Percentiles rank a stretch among this genome's conserved stretches.
These are phyloP conservation scores for Melanotaenia trifasciata DNA, from an alignment of 2,797 vertebrate genomes.

Conservation along the genomic window DNA sequence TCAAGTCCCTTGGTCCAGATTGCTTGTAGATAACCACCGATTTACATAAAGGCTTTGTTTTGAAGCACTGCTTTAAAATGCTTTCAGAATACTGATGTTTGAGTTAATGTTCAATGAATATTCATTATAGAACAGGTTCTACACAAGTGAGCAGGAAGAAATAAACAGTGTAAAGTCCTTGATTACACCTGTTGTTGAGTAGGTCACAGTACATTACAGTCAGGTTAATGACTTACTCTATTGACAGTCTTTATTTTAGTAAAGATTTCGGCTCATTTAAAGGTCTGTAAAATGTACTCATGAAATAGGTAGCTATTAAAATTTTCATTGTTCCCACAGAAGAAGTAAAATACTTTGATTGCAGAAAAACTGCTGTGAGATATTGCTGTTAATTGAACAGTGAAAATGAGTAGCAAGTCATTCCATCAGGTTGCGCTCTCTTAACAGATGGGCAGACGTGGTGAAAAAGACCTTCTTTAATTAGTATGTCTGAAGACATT, in stretches of 20 bases:
- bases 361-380: constrained; percentile 49
- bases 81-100: constrained; percentile 73
- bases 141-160: constrained; percentile 55
- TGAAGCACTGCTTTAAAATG: constrained; percentile 62
- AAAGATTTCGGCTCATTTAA: constrained; percentile 49
- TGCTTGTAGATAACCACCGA: constrained; percentile 71
- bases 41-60: constrained; percentile 77
- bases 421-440: constrained; percentile 82
- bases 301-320: constrained; percentile 47
- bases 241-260: constrained; percentile 31
- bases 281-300: constrained; percentile 58
- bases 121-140: constrained; percentile 63
- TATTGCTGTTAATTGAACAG: constrained; percentile 68
- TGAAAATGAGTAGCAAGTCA: constrained; percentile 74
- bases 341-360: constrained; percentile 65
- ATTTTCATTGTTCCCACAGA: constrained; percentile 58
- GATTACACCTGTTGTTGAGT: constrained; percentile 52
- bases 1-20: constrained; percentile 63
- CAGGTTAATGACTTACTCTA: constrained; percentile 63
- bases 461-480: constrained; percentile 90
- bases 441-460: constrained; percentile 89
- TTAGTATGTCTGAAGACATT: constrained; percentile 89
- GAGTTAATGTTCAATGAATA: constrained; percentile 76
- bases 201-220: constrained; percentile 36
- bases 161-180: constrained; percentile 39